phyloP scores from a whole-genome alignment of 1,140 invertebrate genomes.

The Zaprionus inermis region DNA sequence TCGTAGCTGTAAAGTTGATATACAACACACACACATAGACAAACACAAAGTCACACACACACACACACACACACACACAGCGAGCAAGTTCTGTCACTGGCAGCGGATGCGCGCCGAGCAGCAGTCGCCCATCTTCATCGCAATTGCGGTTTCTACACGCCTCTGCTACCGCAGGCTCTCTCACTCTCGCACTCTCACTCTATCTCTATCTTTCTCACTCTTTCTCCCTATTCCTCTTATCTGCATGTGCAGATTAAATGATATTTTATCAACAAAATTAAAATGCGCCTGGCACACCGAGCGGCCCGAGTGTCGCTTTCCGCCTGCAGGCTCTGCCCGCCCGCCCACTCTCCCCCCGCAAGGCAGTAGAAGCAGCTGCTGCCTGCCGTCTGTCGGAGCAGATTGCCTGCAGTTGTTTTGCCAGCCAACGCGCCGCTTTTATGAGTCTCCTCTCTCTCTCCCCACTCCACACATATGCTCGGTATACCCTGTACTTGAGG shows the following conservation, averaged over 20 bases:
- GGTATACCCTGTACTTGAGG: not conserved
- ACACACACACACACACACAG: too few relatives aligned
- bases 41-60: too few relatives aligned
- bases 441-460: not conserved
- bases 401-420: constrained; percentile 28
- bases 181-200: not conserved
- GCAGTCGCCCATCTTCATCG: constrained; percentile 31
- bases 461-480: not conserved
- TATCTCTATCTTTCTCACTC: not conserved
- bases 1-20: constrained; percentile 38
- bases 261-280: constrained; percentile 77
- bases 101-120: constrained; percentile 33
- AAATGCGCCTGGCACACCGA: constrained; percentile 51
- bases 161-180: constrained; percentile 1
- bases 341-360: too few relatives aligned
- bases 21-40: constrained; percentile 35
- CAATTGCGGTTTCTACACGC: constrained; percentile 36
- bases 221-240: constrained; percentile 17
- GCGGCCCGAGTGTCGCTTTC: not conserved
- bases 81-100: constrained; percentile 34
- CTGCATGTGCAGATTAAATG: constrained; percentile 65
- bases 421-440: not conserved
- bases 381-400: constrained; percentile 25
- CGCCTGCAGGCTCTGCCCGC: constrained; percentile 2
- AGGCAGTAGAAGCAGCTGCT: not conserved